Evolutionary conservation across 2,113 vertebrate genomes (phyloP), one percentile per base, ranked within the genome.

Genomic region (Austrofundulus limnaeus): DNA sequence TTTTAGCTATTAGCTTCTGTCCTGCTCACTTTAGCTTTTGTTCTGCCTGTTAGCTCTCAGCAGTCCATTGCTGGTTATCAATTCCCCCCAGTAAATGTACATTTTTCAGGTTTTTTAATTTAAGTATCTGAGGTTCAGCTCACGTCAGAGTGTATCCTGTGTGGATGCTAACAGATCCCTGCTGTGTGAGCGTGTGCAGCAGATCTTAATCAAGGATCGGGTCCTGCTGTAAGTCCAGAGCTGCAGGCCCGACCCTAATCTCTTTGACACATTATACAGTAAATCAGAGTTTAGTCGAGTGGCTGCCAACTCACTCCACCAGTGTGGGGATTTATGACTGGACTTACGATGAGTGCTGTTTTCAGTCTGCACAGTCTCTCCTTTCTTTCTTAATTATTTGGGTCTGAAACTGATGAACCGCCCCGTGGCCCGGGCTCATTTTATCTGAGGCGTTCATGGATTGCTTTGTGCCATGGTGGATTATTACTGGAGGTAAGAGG

Each of bases 131-230:
- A 34, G 31, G 31, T 34, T 5, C 31, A 10, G 31, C 31, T 9
- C 50, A 34, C 34, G 14, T 15, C 25, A 20, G 6, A 28, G 49
- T 42, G 38, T 50, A 7, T 74, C 61, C 61, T 37, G 19, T 59
- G 53, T 72, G 72, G 47, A 65, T 20, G 66, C 55, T 71, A 56
- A 58, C 59, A 71, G 70, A 62, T 66, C 61, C 24, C 56, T 66
- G 45, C 63, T 61, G 69, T 1, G 41, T 58, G 82, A 48, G 69
- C 70, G 69, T 79, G 60, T 37, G 51, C 62, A 59, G 8, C 73
- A 58, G 80, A 85, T 81, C 74, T 87, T 84, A 84, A 88, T 86
- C 84, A 83, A 41, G 61, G 69, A 70, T 74, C 5, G 49, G 45
- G 63, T 77, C 74, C 72, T 84, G 42, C 69, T 81, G 66, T 84